Evolutionary conservation across 1,140 invertebrate genomes (phyloP), one percentile per base, ranked within the genome.

Genomic region (Drosophila sp.): DNA sequence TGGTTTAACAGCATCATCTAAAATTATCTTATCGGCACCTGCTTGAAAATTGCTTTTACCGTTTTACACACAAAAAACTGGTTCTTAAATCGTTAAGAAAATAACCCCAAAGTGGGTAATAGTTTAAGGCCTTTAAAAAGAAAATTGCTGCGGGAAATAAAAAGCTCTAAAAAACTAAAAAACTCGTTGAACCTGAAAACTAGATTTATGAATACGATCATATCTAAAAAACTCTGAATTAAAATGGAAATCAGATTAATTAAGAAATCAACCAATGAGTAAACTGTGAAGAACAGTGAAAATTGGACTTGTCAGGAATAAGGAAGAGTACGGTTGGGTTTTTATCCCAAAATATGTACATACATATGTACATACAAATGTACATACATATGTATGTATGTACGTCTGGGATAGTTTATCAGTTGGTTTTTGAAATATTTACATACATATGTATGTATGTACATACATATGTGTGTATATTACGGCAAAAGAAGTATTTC

Each of bases 11-110:
- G 54, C 64, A 66, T 38, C 54, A 56, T 56, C 33, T 7, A 25
- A 32, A 56, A 56, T 29, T 56, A 65, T 55, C 25, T 38, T 33
- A 60, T 60, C 35, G 32, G 32, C 57, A 38, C 23, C 33, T 60
- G 32, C 57, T 58, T 50, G 44, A 50, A 44, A 50, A 27, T 50
- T 25, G 44, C 44, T 27, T 50, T 27, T 50, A 50, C 44, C 44
- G 44, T 50, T 50, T n/a, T 50, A 50, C 0, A 50, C 6, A 47
- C 4, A 44, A 0, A 47, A 47, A 47, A 47, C 44, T 50, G 44
- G 44, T 50, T 50, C 44, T 50, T 50, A 27, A 50, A 27, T 50
- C 44, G 44, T 50, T 50, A 50, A 50, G 44, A 50, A 50, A 50
- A 50, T 50, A 50, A 50, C 44, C 44, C 23, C 23, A 50, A 50